A percentile compares a stretch with the other conserved stretches of the same genome.
These are phyloP conservation scores for Steromphala cineraria DNA, from an alignment of 2,888 invertebrate genomes.

Conservation along the genomic window DNA sequence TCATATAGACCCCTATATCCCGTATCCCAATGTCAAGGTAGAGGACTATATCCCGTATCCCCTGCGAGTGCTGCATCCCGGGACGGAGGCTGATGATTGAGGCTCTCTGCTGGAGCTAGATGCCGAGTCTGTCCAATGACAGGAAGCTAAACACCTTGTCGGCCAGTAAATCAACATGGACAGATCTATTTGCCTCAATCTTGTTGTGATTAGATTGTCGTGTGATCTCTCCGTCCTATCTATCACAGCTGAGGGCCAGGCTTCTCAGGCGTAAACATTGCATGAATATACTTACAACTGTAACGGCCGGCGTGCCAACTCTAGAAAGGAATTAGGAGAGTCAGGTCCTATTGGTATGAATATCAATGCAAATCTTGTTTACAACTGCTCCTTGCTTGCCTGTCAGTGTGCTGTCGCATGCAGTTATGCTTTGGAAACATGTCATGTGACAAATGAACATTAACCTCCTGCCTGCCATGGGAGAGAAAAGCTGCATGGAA, in stretches of 20 bases:
- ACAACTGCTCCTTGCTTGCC: not conserved
- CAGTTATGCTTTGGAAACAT: not conserved
- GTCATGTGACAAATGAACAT: not conserved
- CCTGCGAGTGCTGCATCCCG: not conserved
- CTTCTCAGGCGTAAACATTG: slow-evolving; percentile 4
- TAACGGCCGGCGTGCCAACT: not conserved
- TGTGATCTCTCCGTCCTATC: not conserved
- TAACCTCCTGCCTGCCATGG: not conserved
- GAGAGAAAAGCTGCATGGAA: too few relatives aligned
- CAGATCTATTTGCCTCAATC: slow-evolving; percentile 19
- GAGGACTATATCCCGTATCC: too few relatives aligned
- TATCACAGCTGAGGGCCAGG: not conserved
- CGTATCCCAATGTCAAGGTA: too few relatives aligned
- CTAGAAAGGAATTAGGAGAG: slow-evolving; percentile 7
- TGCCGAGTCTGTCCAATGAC: not conserved
- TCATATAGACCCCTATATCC: too few relatives aligned
- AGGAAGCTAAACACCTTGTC: slow-evolving; percentile 10
- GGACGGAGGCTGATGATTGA: not conserved
- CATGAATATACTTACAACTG: slow-evolving; percentile 18
- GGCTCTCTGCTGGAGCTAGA: not conserved
- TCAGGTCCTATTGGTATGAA: slow-evolving; percentile 15
- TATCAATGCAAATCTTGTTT: slow-evolving; percentile 19
- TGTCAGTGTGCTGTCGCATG: not conserved
- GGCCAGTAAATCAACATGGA: slow-evolving; percentile 10
- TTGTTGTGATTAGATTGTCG: slow-evolving; percentile 10